Evolutionary conservation across 2,888 invertebrate species (phyloP), one percentile per base, ranked within the genome.

Genomic region (Prenolepis imparis): DNA sequence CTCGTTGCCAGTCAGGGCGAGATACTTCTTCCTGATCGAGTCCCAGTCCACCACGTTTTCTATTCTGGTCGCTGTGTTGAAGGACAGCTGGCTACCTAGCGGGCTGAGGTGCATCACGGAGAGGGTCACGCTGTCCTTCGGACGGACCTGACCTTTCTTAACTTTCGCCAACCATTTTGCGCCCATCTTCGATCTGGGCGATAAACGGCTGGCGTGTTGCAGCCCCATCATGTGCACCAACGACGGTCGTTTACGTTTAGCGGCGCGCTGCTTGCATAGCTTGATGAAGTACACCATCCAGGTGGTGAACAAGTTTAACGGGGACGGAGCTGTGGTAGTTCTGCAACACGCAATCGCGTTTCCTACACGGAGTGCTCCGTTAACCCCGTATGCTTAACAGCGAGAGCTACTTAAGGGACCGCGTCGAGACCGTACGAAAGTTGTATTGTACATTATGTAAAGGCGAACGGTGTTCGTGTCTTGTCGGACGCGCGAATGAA

Each of bases 11-110:
- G 97, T 96, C 18, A 98, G 95, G 0, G 97, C 97, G 48, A 98
- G 95, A 94, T 98, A 98, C 94, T 98, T 98, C 95, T 98, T 98
- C n/a, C 98, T 97, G 84, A 98, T 98, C 11, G 97, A 96, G 93
- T 98, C 98, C 98, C 98, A 98, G 93, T 98, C 98, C 0, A 98
- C 98, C 5, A 98, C 98, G 93, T 97, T 98, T 93, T 98, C 98
- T 90, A 98, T 98, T 90, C 98, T 96, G 39, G 97, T 97, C 66
- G 96, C 96, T 85, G 97, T 97, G 92, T 96, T 97, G 95, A 98
- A 97, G 91, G 98, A 98, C 88, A 98, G 95, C 93, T 98, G 98
- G 0, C 98, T 98, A 55, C 98, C 98, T 24, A 98, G 95, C 0
- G 98, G 98, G 93, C 98, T 98, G 63, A 98, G 95, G 93, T 98